Base-by-base conservation (phyloP, 2,888 invertebrate genomes). In the Drosophila greeni region DNA sequence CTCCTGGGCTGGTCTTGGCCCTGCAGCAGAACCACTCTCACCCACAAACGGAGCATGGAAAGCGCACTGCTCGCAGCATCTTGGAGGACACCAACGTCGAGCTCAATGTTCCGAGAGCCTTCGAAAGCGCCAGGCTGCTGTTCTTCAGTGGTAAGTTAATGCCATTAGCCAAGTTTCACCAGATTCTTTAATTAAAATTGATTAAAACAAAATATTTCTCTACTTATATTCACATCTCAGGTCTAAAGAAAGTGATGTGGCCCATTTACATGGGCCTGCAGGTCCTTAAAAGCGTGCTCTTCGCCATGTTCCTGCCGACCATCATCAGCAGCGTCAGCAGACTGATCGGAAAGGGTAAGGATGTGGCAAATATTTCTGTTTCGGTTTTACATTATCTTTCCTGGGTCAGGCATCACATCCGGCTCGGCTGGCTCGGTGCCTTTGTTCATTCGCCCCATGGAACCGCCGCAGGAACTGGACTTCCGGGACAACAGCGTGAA, bases 301-400 rank as follows among this genome's bases (percentile, higher is more conserved):
- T 96, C 33, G 95, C 95, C 9, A 92, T 96, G 90, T 95, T 96
- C 88, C 90, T 96, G 85, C 95, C 95, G 1, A 94, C 95, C 66
- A 92, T 96, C 62, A 90, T 96, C 70, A 95, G 95, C 55, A 94
- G 94, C 76, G 91, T 95, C 60, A 95, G 95, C 53, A 95, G 95
- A 89, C 91, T 95, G 67, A 92, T 95, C 61, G 95, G 95, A 59
- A 95, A 95, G 92, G 95, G 95, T 92, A 88, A 85, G 85, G 85
- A n/a, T 51, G 31, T 2, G 12, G 9, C 23, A 26, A 9, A 26
- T 16, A 6, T 2, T 20, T 26, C 3, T n/a, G 3, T 20, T 9
- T n/a, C 11, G 5, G 23, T 18, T 24, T 14, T 40, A 42, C 33
- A 23, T 31, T 18, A 66, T 52, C n/a, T 26, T 26, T 16, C 14